These are phyloP conservation scores for Propithecus coquereli DNA, from an alignment of 2,113 vertebrate species.

Conservation along the genomic window DNA sequence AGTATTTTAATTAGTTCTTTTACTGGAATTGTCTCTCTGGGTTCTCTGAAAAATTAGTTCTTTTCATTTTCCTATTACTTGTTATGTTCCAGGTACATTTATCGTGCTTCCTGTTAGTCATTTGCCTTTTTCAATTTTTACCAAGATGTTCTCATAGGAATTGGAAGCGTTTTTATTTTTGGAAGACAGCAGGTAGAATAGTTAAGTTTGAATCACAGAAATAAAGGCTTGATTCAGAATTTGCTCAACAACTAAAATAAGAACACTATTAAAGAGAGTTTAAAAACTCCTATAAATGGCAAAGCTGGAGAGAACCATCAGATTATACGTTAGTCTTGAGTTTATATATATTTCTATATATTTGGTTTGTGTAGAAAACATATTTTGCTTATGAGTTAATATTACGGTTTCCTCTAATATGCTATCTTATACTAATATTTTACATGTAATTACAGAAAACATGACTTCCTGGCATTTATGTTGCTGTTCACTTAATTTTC, in stretches of 20 bases:
- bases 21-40: background rate
- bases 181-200: slow-evolving; percentile 57
- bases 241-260: slow-evolving; percentile 44
- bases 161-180: slow-evolving; percentile 58
- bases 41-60: background rate
- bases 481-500: background rate
- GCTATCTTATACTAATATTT: background rate
- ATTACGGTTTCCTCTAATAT: background rate
- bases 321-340: background rate
- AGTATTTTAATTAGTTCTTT: slow-evolving; percentile 58
- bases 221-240: slow-evolving; percentile 41
- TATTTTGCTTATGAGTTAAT: background rate
- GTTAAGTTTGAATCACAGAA: slow-evolving; percentile 57
- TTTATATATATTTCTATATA: background rate
- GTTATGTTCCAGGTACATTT: slow-evolving; percentile 48
- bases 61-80: slow-evolving; percentile 37
- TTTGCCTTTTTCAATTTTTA: slow-evolving; percentile 60
- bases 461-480: background rate
- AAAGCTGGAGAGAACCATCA: background rate
- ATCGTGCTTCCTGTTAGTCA: slow-evolving; percentile 52
- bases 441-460: background rate
- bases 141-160: slow-evolving; percentile 41
- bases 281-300: background rate
- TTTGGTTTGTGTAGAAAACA: background rate
- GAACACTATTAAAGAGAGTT: background rate